These are phyloP conservation scores for Globia sparganii DNA, from an alignment of 2,888 invertebrate species.

Conservation along the genomic window DNA sequence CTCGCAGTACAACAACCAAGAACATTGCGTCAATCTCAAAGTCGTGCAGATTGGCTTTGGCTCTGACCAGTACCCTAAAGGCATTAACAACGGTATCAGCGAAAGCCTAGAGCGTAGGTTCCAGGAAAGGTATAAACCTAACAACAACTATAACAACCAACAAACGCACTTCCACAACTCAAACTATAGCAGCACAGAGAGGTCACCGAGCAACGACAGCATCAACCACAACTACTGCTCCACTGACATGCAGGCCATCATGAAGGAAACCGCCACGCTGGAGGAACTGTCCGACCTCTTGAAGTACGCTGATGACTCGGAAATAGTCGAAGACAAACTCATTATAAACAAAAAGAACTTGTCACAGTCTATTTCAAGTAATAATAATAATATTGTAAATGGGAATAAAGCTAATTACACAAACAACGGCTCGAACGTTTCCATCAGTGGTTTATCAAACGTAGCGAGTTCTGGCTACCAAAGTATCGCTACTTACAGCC, in stretches of 20 bases:
- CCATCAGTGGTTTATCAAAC: conserved; percentile 94
- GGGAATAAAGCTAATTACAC: conserved; percentile 86
- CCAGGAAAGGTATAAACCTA: conserved; percentile 88
- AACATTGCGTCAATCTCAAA: conserved; percentile 90
- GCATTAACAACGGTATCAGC: conserved; percentile 86
- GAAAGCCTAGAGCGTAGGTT: conserved; percentile 87
- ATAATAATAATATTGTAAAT: conserved; percentile 85
- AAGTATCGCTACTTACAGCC: conserved; percentile 96
- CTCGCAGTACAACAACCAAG: conserved; percentile 89
- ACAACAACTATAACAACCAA: conserved; percentile 84
- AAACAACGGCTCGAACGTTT: conserved; percentile 94
- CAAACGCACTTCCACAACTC: conserved; percentile 83
- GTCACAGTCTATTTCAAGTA: conserved; percentile 81
- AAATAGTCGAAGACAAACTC: conserved; percentile 88
- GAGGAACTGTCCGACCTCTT: conserved; percentile 93
- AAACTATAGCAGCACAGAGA: conserved; percentile 83
- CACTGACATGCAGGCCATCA: conserved; percentile 85
- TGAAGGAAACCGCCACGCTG: conserved; percentile 91
- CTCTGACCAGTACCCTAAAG: conserved; percentile 91
- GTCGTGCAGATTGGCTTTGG: conserved; percentile 91
- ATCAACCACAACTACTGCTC: conserved; percentile 87
- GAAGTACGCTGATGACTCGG: conserved; percentile 94
- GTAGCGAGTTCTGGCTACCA: conserved; percentile 97
- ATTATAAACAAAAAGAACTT: conserved; percentile 88
- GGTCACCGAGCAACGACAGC: conserved; percentile 87